These are phyloP conservation scores for Callaeas wilsoni DNA, from an alignment of 2,113 vertebrate species.

Conservation along the genomic window DNA sequence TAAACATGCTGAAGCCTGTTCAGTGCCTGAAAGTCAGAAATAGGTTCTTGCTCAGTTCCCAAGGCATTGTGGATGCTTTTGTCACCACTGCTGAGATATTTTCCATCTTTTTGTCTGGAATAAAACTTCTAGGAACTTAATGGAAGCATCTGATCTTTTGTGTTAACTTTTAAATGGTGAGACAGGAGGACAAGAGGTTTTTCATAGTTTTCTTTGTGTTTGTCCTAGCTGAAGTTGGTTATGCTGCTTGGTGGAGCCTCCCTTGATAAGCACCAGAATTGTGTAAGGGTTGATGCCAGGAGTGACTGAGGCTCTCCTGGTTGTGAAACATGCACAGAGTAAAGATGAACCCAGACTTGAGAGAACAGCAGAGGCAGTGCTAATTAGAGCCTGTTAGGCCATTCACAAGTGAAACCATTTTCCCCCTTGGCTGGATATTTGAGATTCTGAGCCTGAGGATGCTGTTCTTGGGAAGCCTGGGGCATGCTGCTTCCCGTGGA, in stretches of 20 bases:
- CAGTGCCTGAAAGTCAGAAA: background rate
- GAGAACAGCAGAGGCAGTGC: background rate
- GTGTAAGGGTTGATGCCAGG: background rate
- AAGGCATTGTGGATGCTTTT: background rate
- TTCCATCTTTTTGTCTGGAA: background rate
- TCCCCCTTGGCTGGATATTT: background rate
- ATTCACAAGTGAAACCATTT: background rate
- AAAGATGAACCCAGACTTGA: background rate
- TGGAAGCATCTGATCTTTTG: background rate
- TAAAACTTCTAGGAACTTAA: background rate
- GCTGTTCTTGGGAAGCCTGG: background rate
- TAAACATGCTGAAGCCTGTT: background rate
- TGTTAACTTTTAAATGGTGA: background rate
- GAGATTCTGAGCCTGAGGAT: background rate
- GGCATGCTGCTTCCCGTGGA: accelerated
- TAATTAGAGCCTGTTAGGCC: background rate
- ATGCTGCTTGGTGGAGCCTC: background rate
- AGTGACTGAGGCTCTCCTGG: background rate
- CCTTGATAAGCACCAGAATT: too few relatives aligned
- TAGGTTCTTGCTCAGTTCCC: background rate
- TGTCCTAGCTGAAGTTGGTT: background rate
- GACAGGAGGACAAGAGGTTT: background rate
- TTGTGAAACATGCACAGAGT: background rate
- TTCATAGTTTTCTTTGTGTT: background rate
- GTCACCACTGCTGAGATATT: background rate